A percentile compares a stretch with the other conserved stretches of the same genome.
These are phyloP conservation scores for Lanistes nyassanus DNA, from an alignment of 1,140 invertebrate species.

Conservation along the genomic window DNA sequence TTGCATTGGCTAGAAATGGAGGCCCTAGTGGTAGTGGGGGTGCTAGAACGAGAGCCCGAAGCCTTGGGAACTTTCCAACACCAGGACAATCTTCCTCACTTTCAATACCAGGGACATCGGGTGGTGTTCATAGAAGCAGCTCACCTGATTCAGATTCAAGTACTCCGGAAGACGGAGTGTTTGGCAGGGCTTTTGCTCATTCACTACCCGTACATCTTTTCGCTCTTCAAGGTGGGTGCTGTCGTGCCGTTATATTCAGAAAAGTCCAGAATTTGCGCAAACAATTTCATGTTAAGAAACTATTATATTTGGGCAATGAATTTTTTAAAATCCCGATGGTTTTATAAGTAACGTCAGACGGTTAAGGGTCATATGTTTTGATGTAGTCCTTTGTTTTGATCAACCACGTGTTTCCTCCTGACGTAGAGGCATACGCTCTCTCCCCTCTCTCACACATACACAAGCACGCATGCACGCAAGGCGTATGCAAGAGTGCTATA, in stretches of 20 bases:
- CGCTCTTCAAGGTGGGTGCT: constrained; percentile 54
- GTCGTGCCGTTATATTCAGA: too few relatives aligned
- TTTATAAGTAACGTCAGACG: too few relatives aligned
- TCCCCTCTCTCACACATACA: not conserved
- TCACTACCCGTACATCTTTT: constrained; percentile 62
- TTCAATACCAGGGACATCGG: constrained; percentile 52
- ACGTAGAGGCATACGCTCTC: not conserved
- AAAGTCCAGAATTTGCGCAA: too few relatives aligned
- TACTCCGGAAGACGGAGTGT: constrained; percentile 55
- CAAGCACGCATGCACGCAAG: not conserved
- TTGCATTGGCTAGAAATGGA: constrained; percentile 44
- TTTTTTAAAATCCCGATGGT: too few relatives aligned
- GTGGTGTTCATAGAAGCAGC: constrained; percentile 45
- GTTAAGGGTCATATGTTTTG: too few relatives aligned
- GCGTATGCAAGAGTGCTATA: too few relatives aligned
- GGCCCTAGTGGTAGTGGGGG: constrained; percentile 19
- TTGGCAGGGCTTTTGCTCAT: constrained; percentile 52
- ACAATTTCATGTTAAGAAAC: too few relatives aligned
- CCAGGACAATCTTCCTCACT: constrained; percentile 43
- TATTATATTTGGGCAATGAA: too few relatives aligned
- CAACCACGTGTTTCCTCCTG: too few relatives aligned
- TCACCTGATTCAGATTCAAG: constrained; percentile 63
- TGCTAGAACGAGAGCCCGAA: constrained; percentile 53
- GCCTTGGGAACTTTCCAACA: constrained; percentile 55
- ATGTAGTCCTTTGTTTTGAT: too few relatives aligned